Conservation (phyloP, 2,888 invertebrate species). For the Eupelmus urozonus region DNA sequence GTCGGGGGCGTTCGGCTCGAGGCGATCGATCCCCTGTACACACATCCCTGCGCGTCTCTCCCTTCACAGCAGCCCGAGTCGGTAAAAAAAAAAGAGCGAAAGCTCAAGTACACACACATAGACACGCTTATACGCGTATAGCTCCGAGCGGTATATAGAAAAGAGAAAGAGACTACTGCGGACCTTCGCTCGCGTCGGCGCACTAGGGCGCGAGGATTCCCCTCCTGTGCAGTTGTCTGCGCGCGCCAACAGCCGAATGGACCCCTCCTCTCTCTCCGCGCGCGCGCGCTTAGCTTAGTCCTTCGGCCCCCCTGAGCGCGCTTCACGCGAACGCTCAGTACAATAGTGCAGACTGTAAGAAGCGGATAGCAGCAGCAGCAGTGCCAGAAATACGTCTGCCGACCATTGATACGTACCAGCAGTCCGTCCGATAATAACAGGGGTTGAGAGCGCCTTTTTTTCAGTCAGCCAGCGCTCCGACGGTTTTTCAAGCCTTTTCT, state of each 20-base stretch:
- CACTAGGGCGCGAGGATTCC: slow-evolving; percentile 1
- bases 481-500: too few species aligned
- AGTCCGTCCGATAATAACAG: too few species aligned
- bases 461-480: too few species aligned
- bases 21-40: slow-evolving; percentile 20
- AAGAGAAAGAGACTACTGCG: neutral
- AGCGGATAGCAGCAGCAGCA: neutral
- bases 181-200: slow-evolving; percentile 11
- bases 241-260: slow-evolving; percentile 1
- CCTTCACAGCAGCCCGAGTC: neutral
- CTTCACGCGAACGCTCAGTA: neutral
- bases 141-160: neutral
- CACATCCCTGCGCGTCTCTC: neutral
- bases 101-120: neutral
- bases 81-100: neutral
- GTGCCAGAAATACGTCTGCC: too few species aligned
- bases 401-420: too few species aligned
- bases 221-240: neutral
- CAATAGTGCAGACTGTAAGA: slow-evolving; percentile 4
- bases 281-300: slow-evolving; percentile 4
- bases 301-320: slow-evolving; percentile 25
- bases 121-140: neutral
- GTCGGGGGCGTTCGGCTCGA: slow-evolving; percentile 16
- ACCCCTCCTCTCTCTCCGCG: slow-evolving; percentile 25
- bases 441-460: too few species aligned